Evolutionary conservation across 1,140 invertebrate genomes (phyloP).

Genomic region (Thaumatotibia leucotreta): DNA sequence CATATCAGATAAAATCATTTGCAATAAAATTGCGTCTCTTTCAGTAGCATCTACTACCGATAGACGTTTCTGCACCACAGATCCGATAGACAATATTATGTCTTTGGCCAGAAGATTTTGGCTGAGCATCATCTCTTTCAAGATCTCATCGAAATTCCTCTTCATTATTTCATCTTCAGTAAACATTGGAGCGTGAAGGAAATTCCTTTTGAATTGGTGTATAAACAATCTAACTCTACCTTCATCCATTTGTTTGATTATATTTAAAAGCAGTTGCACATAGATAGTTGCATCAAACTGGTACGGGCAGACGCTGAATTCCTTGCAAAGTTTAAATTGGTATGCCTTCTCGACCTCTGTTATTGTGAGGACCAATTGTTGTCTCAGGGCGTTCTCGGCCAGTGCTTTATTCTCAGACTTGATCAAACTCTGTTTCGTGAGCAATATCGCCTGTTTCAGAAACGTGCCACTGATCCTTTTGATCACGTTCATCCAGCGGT

Average conservation of each 20-base stretch:
- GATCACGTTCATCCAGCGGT: slow-evolving; percentile 43
- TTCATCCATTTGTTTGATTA: background rate
- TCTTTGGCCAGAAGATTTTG: background rate
- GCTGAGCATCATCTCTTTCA: background rate
- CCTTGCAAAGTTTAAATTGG: background rate
- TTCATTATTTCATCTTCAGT: background rate
- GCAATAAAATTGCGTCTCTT: background rate
- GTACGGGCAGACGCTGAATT: background rate
- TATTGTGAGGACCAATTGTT: slow-evolving; percentile 42
- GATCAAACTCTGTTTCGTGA: slow-evolving; percentile 22
- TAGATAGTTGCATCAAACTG: background rate
- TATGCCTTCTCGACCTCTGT: background rate
- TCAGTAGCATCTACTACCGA: background rate
- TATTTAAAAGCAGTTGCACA: background rate
- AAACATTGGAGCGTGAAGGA: background rate
- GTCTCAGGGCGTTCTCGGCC: slow-evolving; percentile 29
- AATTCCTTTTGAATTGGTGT: background rate
- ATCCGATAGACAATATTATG: background rate
- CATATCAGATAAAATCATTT: background rate
- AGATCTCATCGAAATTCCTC: background rate
- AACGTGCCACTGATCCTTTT: slow-evolving; percentile 51
- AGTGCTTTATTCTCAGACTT: slow-evolving; percentile 7
- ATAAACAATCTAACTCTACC: background rate
- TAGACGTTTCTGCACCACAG: background rate
- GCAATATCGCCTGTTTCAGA: slow-evolving; percentile 32